Conservation (phyloP, 2,113 vertebrate species). For the Apeltes quadracus region DNA sequence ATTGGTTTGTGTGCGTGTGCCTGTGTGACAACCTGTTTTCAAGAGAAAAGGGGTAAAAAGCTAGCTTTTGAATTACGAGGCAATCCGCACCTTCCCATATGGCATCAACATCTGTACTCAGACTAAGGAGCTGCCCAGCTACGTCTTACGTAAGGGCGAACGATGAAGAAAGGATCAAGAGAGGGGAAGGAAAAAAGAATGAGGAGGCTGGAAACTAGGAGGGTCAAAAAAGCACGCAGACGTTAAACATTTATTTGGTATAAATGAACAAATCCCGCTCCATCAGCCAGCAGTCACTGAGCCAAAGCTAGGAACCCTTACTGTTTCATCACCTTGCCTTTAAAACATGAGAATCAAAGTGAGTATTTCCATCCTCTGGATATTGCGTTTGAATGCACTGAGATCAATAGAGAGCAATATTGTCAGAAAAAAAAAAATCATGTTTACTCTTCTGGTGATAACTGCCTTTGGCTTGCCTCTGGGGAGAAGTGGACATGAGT, state of each 20-base stretch:
- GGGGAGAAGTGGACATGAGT: background rate
- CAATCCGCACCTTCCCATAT: slow-evolving; percentile 53
- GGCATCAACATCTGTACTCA: slow-evolving; percentile 42
- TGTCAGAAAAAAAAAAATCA: background rate
- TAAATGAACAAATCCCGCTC: slow-evolving; percentile 15
- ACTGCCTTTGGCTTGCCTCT: slow-evolving; percentile 24
- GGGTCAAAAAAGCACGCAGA: too few species aligned
- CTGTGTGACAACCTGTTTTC: background rate
- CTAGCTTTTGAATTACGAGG: slow-evolving; percentile 39
- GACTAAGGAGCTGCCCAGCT: slow-evolving; percentile 10
- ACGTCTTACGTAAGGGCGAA: slow-evolving; percentile 29
- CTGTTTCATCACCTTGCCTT: slow-evolving; percentile 30
- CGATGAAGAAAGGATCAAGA: background rate
- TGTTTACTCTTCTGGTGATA: slow-evolving; percentile 40
- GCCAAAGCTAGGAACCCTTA: background rate
- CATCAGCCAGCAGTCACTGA: slow-evolving; percentile 16
- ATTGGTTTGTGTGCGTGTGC: background rate
- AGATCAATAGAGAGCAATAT: slow-evolving; percentile 5
- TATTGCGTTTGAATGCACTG: slow-evolving; percentile 20
- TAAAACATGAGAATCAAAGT: slow-evolving; percentile 30
- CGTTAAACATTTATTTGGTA: too few species aligned
- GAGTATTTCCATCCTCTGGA: background rate
- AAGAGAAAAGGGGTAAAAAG: slow-evolving; percentile 3
- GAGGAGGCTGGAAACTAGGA: background rate
- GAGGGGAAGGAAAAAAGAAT: background rate